Percentiles rank a stretch among this genome's conserved stretches.
These are phyloP conservation scores for Lydus trimaculatus DNA, from an alignment of 2,888 invertebrate species.

Conservation along the genomic window DNA sequence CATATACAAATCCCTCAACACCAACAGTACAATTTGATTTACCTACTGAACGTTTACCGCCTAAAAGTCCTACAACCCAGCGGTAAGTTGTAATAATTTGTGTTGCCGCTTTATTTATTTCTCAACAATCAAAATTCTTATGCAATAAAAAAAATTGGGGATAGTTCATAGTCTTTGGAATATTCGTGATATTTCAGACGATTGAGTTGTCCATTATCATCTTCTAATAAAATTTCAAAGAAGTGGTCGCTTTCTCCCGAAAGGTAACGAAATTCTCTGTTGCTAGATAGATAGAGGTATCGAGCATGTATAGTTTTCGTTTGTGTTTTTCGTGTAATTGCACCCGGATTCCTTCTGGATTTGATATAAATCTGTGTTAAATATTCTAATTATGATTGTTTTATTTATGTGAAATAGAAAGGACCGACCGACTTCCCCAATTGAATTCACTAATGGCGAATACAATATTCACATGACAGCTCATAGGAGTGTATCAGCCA, in stretches of 20 bases:
- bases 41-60: constrained; percentile 72
- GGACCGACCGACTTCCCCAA: constrained; percentile 66
- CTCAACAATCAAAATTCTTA: too few relatives aligned
- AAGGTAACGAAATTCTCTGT: constrained; percentile 53
- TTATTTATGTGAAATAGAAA: constrained; percentile 59
- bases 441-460: constrained; percentile 55
- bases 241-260: constrained; percentile 57
- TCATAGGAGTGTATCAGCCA: constrained; percentile 58
- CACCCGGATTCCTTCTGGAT: too few relatives aligned
- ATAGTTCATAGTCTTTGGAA: constrained; percentile 14
- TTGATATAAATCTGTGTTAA: too few relatives aligned
- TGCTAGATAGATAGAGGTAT: constrained; percentile 25
- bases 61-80: constrained; percentile 80
- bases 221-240: constrained; percentile 52
- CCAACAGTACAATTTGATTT: constrained; percentile 65
- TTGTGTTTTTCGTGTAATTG: too few relatives aligned
- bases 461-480: constrained; percentile 54
- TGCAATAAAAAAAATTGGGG: background rate
- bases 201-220: constrained; percentile 57
- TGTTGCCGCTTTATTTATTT: background rate
- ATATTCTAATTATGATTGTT: background rate
- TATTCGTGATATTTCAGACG: constrained; percentile 54
- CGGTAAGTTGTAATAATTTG: constrained; percentile 62
- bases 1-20: constrained; percentile 77
- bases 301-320: constrained; percentile 27